Conservation (phyloP, 2,113 vertebrate species). For the Zonotrichia leucophrys region DNA sequence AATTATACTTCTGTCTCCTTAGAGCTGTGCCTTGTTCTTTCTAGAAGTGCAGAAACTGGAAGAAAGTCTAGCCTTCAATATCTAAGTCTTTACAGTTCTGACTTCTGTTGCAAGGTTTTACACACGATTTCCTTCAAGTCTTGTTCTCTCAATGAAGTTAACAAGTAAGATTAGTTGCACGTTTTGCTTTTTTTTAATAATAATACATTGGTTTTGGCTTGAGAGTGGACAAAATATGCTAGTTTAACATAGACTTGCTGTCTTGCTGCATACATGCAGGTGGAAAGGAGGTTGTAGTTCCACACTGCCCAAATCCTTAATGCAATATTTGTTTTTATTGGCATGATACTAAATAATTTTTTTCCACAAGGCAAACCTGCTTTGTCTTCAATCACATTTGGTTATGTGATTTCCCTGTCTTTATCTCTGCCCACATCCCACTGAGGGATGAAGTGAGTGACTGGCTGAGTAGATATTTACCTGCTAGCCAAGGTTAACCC, state of each 20-base stretch:
- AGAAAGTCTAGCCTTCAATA: background rate
- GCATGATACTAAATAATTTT: background rate
- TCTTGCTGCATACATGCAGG: background rate
- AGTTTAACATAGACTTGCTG: background rate
- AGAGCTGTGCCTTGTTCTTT: background rate
- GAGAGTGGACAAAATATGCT: background rate
- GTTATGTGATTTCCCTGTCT: background rate
- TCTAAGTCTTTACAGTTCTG: background rate
- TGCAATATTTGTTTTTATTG: background rate
- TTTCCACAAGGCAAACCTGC: background rate
- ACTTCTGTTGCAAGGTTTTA: background rate
- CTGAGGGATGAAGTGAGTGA: accelerated
- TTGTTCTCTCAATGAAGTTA: background rate
- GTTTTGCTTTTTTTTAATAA: background rate
- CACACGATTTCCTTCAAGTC: background rate
- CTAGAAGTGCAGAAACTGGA: background rate
- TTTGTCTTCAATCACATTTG: background rate
- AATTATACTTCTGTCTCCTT: background rate
- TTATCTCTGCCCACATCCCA: background rate
- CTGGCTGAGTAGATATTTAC: background rate
- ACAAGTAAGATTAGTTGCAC: background rate
- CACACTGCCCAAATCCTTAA: background rate
- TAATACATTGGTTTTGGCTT: background rate
- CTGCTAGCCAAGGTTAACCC: background rate
- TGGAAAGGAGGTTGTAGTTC: background rate